Conservation (phyloP, 2,113 vertebrate genomes). For the Mobula birostris region DNA sequence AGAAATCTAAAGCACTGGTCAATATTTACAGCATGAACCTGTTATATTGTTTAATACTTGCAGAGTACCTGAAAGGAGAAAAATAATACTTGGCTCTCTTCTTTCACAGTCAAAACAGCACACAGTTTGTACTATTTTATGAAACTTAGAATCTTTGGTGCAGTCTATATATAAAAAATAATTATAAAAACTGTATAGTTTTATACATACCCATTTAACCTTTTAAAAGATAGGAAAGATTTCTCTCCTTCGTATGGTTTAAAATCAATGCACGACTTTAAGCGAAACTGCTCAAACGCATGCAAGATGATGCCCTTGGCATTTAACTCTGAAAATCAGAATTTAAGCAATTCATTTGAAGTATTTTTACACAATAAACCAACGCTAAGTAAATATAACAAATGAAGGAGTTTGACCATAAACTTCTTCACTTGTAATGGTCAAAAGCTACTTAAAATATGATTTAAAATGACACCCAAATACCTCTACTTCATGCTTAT, state of each 20-base stretch:
- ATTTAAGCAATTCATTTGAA: not conserved
- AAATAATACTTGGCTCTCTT: not conserved
- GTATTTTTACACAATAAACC: not conserved
- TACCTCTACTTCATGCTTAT: not conserved
- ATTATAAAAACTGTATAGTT: not conserved
- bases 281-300: constrained; percentile 80
- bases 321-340: constrained; percentile 36
- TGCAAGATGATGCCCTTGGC: constrained; percentile 81
- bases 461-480: not conserved
- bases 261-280: constrained; percentile 86
- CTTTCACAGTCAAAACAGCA: not conserved
- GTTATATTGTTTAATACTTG: not conserved
- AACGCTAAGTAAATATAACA: too few relatives aligned
- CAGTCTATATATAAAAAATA: too few relatives aligned
- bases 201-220: constrained; percentile 66
- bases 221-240: constrained; percentile 69
- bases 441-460: not conserved
- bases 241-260: constrained; percentile 82
- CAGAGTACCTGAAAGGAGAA: not conserved
- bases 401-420: not conserved
- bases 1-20: too few relatives aligned
- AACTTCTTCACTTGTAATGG: not conserved
- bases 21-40: not conserved
- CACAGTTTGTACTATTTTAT: too few relatives aligned
- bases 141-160: too few relatives aligned